phyloP scores from a whole-genome alignment of 1,140 invertebrate species.

The Drosophila bipectinata region DNA sequence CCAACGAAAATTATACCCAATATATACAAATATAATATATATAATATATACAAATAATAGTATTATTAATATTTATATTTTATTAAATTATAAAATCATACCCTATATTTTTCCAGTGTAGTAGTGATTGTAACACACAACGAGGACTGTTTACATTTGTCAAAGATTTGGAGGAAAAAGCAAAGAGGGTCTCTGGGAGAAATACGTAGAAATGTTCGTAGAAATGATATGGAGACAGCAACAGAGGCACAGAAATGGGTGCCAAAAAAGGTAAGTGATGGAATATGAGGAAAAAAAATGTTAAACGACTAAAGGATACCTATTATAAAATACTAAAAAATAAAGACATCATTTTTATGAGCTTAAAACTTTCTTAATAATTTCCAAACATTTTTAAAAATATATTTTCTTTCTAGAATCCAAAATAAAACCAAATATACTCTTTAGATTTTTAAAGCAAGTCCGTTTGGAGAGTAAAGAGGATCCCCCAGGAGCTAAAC shows the following conservation, averaged over 20 bases:
- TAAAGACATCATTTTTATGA: not conserved
- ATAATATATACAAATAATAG: too few species aligned
- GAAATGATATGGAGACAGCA: conserved; percentile 13
- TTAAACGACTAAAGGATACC: not conserved
- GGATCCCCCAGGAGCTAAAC: conserved; percentile 15
- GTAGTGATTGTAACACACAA: conserved; percentile 11
- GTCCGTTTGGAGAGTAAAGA: conserved; percentile 7
- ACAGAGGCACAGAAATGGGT: conserved; percentile 16
- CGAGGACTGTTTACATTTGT: conserved; percentile 72
- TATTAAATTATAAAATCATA: not conserved
- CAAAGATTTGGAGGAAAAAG: conserved; percentile 60
- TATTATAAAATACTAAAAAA: not conserved
- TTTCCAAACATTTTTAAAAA: too few species aligned
- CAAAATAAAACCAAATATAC: not conserved
- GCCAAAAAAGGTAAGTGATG: conserved; percentile 7
- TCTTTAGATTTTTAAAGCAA: not conserved
- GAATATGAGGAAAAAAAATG: not conserved
- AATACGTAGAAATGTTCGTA: not conserved
- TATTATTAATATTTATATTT: too few species aligned
- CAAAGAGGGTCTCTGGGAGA: not conserved
- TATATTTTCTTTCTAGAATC: too few species aligned
- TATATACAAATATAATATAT: too few species aligned
- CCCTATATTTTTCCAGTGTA: not conserved
- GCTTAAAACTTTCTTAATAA: too few species aligned
- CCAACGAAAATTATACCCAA: too few species aligned